Percentiles rank a stretch among this genome's conserved stretches.
Evolutionary conservation across 1,140 invertebrate species (phyloP).

Genomic region (Parapsyche elsis): DNA sequence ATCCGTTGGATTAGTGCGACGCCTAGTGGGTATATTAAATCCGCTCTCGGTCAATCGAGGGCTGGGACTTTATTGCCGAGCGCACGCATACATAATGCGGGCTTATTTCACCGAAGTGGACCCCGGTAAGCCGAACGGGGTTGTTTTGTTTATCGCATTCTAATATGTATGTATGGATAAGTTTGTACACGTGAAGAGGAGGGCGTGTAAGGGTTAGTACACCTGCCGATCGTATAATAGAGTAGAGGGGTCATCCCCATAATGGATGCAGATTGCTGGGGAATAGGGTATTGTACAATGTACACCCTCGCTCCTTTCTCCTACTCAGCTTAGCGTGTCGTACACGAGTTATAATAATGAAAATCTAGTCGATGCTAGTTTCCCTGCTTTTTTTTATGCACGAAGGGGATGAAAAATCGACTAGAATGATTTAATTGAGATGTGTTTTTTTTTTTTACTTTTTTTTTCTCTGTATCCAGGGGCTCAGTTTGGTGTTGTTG

Average conservation of each 20-base stretch:
- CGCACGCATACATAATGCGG: conserved; percentile 17
- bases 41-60: background rate
- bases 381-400: background rate
- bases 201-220: background rate
- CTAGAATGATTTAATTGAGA: no score
- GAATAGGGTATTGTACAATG: background rate
- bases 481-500: no score
- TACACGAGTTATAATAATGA: background rate
- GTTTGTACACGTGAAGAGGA: background rate
- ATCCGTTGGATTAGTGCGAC: background rate
- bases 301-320: background rate
- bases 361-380: background rate
- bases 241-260: conserved; percentile 17
- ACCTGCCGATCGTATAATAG: background rate
- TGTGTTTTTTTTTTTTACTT: no score
- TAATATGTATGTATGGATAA: background rate
- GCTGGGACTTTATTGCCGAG: background rate
- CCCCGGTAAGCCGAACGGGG: conserved; percentile 1
- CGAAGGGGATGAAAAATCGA: no score
- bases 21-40: background rate
- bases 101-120: background rate
- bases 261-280: conserved; percentile 33
- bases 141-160: conserved; percentile 12
- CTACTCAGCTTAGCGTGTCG: background rate
- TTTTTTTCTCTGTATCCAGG: no score